phyloP scores from a whole-genome alignment of 2,113 vertebrate species.

The Hemichromis elongatus region DNA sequence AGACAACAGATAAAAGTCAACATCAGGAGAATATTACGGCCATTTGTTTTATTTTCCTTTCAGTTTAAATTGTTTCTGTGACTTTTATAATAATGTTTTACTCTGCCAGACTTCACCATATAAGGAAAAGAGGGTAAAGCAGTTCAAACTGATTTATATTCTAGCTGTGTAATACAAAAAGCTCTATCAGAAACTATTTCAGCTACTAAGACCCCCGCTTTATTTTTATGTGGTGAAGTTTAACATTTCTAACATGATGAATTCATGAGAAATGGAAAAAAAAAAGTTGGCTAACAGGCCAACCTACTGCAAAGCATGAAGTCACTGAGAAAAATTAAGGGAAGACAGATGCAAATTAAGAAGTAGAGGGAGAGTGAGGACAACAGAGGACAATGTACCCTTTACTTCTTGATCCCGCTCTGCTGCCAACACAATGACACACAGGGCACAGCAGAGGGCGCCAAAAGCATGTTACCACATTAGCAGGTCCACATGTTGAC shows the following conservation, averaged over 20 bases:
- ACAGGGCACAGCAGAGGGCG: constrained; percentile 50
- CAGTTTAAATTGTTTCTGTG: neutral
- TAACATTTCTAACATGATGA: constrained; percentile 17
- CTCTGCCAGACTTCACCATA: constrained; percentile 59
- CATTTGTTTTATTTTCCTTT: constrained; percentile 14
- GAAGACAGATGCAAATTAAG: constrained; percentile 25
- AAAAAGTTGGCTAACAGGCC: constrained; percentile 12
- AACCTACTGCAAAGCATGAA: constrained; percentile 24
- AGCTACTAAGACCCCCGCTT: neutral
- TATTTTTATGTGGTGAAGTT: constrained; percentile 55
- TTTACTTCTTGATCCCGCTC: constrained; percentile 12
- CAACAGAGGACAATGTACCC: neutral
- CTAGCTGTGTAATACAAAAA: neutral
- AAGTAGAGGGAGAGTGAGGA: constrained; percentile 7
- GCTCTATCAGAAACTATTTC: neutral
- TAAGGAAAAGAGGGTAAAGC: constrained; percentile 29
- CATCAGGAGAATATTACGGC: constrained; percentile 36
- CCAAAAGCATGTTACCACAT: constrained; percentile 17
- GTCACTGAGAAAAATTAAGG: neutral
- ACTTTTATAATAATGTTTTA: neutral
- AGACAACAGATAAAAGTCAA: constrained; percentile 65
- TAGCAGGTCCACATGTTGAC: constrained; percentile 4
- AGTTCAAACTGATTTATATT: neutral
- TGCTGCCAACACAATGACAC: constrained; percentile 4
- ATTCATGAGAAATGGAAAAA: constrained; percentile 30